Base-by-base conservation (phyloP, 1,140 invertebrate genomes). In the Drosophila subobscura region DNA sequence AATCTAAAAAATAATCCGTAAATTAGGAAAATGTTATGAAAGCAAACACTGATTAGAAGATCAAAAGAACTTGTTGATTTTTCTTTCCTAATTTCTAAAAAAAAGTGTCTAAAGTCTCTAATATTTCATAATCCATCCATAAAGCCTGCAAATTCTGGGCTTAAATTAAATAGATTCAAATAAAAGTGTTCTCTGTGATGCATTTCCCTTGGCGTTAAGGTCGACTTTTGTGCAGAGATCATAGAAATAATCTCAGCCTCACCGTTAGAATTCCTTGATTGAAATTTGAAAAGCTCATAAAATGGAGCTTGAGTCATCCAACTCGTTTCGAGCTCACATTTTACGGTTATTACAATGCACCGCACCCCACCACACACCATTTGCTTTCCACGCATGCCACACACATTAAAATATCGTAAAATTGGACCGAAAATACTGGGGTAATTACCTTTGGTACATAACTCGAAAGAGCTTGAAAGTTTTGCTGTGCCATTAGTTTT, bases 321-420 rank as follows among this genome's bases (percentile, higher is more conserved):
- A 16, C 63, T 47, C 46, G 46, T 70, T 73, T 83, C 49, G n/a
- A 49, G 51, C 58, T 70, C 16, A 46, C 58, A 54, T 76, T 84
- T 85, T 72, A 84, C 54, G 80, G 56, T 77, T 85, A 86, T 74
- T 73, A 70, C 60, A 86, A 74, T 29, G 65, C 10, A 12, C 33
- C 33, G 65, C 10, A 12, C 33, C 33, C 10, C 33, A 10, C 33
- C 10, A 3, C 33, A 10, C 10, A 4, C 33, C 33, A 37, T 10
- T 37, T 37, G 10, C 66, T 49, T 25, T 56, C 51, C 55, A 56
- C 42, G 64, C 78, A 80, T 81, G 67, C 73, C 66, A 60, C 58
- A 53, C 71, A 52, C 80, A 81, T 85, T 85, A 81, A 86, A 86
- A 77, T 33, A 60, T 60, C 81, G 58, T 86, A 81, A 85, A 84